Conservation (phyloP, 2,888 invertebrate species). For the Lithosia quadra region DNA sequence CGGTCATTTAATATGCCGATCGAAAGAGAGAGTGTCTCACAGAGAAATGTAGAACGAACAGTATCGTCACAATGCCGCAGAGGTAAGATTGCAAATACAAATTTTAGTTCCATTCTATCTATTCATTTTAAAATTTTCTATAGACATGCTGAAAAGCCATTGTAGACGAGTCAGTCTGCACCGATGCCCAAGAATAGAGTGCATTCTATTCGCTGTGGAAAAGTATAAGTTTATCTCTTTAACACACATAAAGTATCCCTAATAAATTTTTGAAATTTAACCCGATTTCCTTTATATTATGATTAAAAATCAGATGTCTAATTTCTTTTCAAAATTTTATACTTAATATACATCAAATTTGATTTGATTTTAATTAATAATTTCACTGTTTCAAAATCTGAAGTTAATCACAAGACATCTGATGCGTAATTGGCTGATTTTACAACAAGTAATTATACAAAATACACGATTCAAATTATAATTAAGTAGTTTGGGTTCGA, state of each 20-base stretch:
- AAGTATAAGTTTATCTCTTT: slow-evolving; percentile 46
- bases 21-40: slow-evolving; percentile 86
- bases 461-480: neutral
- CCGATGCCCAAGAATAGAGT: slow-evolving; percentile 35
- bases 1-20: slow-evolving; percentile 89
- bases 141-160: slow-evolving; percentile 37
- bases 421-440: slow-evolving; percentile 60
- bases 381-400: neutral
- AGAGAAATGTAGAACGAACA: slow-evolving; percentile 87
- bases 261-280: slow-evolving; percentile 35
- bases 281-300: slow-evolving; percentile 50
- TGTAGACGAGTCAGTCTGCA: slow-evolving; percentile 55
- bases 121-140: slow-evolving; percentile 47
- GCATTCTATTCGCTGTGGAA: slow-evolving; percentile 44
- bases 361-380: slow-evolving; percentile 5
- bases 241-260: slow-evolving; percentile 28
- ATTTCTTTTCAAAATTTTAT: slow-evolving; percentile 23
- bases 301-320: slow-evolving; percentile 48
- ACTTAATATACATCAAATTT: slow-evolving; percentile 9
- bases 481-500: slow-evolving; percentile 56
- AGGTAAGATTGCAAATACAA: slow-evolving; percentile 83
- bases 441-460: slow-evolving; percentile 11
- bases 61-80: slow-evolving; percentile 83
- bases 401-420: slow-evolving; percentile 39
- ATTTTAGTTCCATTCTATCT: slow-evolving; percentile 73